Evolutionary conservation across 2,888 invertebrate species (phyloP).

Genomic region (Dicyrtomina minuta): DNA sequence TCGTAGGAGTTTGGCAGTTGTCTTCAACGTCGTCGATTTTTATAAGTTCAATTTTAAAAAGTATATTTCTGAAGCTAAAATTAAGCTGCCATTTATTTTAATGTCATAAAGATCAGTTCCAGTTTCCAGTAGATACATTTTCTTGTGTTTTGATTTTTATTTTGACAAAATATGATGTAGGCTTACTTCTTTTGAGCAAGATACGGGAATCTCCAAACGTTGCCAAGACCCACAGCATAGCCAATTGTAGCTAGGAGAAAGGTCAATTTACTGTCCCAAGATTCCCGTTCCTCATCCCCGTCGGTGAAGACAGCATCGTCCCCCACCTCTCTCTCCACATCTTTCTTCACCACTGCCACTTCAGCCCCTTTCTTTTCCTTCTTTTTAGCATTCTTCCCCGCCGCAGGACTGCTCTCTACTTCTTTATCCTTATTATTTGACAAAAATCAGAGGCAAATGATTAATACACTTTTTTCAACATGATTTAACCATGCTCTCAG

Average conservation of each 20-base stretch:
- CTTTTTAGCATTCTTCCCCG: constrained; percentile 1
- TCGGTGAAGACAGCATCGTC: constrained; percentile 56
- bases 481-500: too few species aligned
- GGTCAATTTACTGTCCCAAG: constrained; percentile 90
- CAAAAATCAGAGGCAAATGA: too few species aligned
- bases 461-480: too few species aligned
- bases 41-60: too few species aligned
- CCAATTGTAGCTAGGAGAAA: constrained; percentile 91
- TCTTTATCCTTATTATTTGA: constrained; percentile 23
- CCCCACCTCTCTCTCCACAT: constrained; percentile 35
- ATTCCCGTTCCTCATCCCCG: constrained; percentile 72
- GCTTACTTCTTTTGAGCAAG: constrained; percentile 75
- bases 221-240: constrained; percentile 90
- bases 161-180: too few species aligned
- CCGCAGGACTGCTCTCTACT: background rate
- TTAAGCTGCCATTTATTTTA: too few species aligned
- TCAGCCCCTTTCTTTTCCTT: constrained; percentile 33
- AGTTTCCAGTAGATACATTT: too few species aligned
- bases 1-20: too few species aligned
- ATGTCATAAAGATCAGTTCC: too few species aligned
- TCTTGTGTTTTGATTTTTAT: too few species aligned
- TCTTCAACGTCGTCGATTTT: too few species aligned
- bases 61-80: too few species aligned
- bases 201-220: constrained; percentile 95
- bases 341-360: constrained; percentile 29